These are phyloP conservation scores for Cynopterus sphinx DNA, from an alignment of 2,797 vertebrate genomes.

Conservation along the genomic window DNA sequence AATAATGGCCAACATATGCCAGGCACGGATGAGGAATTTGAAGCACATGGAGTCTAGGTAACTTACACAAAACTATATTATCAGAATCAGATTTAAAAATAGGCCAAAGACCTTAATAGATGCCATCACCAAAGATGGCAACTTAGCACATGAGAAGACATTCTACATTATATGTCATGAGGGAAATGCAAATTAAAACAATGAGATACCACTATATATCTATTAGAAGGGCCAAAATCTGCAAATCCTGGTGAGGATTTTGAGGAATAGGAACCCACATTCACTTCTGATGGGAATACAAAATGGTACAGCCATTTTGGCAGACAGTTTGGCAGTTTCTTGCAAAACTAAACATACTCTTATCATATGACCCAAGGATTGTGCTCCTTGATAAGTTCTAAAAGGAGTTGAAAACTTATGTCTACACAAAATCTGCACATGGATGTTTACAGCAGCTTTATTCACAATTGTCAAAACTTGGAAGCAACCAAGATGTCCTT, in stretches of 20 bases:
- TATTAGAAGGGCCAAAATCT: background rate
- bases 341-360: background rate
- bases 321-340: background rate
- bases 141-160: background rate
- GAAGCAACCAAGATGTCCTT: background rate
- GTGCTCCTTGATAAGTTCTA: background rate
- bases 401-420: background rate
- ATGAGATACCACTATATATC: background rate
- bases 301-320: background rate
- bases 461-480: background rate
- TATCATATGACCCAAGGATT: background rate
- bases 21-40: background rate
- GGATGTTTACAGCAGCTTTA: background rate
- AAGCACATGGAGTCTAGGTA: background rate
- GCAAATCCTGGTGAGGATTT: background rate
- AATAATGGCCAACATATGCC: background rate
- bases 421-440: background rate
- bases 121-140: background rate
- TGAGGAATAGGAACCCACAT: background rate
- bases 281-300: background rate
- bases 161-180: background rate
- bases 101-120: background rate
- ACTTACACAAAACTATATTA: background rate
- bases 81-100: background rate
- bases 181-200: background rate